These are phyloP conservation scores for Drosophila paranaensis DNA, from an alignment of 2,888 invertebrate species.

Conservation along the genomic window DNA sequence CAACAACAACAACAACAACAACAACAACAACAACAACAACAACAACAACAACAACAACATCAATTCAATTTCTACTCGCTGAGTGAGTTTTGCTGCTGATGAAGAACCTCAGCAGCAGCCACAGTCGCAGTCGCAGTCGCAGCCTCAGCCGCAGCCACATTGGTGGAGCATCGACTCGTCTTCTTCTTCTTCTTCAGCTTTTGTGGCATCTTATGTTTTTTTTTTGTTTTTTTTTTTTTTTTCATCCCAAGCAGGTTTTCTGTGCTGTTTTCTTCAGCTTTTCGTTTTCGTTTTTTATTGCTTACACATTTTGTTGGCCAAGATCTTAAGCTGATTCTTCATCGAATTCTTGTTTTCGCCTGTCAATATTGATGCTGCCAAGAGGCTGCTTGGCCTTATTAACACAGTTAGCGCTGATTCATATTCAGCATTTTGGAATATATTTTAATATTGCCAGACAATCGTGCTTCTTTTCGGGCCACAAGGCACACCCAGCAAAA, in stretches of 20 bases:
- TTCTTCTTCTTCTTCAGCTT: slow-evolving; percentile 31
- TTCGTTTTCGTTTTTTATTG: slow-evolving; percentile 68
- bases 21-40: slow-evolving; percentile 44
- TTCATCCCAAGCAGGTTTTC: slow-evolving; percentile 57
- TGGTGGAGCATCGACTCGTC: slow-evolving; percentile 53
- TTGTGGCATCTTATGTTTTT: slow-evolving; percentile 26
- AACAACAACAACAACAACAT: slow-evolving; percentile 49
- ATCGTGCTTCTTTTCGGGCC: slow-evolving; percentile 9
- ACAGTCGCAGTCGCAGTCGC: slow-evolving; percentile 18
- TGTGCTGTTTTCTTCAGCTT: slow-evolving; percentile 53
- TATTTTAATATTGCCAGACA: slow-evolving; percentile 26
- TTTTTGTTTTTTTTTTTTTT: neutral
- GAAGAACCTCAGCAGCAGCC: slow-evolving; percentile 58
- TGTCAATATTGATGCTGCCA: slow-evolving; percentile 12
- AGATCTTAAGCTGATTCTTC: slow-evolving; percentile 26
- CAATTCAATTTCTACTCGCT: slow-evolving; percentile 77
- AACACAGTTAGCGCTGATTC: slow-evolving; percentile 80
- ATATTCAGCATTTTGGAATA: slow-evolving; percentile 45
- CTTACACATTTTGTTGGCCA: slow-evolving; percentile 55
- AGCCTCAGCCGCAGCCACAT: slow-evolving; percentile 32
- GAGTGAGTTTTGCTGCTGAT: slow-evolving; percentile 67
- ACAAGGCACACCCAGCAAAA: slow-evolving; percentile 35
- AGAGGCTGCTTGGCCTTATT: slow-evolving; percentile 82
- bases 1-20: slow-evolving; percentile 46
- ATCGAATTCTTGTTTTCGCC: slow-evolving; percentile 20